phyloP scores from a whole-genome alignment of 2,797 vertebrate species.

The Acanthis flammea region DNA sequence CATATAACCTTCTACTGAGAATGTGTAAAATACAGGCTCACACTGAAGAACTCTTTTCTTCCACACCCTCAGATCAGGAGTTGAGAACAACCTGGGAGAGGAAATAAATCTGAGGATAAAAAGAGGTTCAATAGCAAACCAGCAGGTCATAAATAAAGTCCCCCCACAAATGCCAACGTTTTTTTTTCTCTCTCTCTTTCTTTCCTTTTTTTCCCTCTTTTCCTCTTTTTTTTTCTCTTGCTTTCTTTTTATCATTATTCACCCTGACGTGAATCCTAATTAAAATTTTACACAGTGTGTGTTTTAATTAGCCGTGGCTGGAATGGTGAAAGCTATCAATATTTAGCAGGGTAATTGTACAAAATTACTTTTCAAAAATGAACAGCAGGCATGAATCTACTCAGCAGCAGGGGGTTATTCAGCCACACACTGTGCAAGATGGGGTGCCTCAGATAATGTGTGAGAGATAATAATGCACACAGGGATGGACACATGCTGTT shows the following conservation, averaged over 20 bases:
- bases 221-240: neutral
- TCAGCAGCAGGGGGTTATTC: constrained; percentile 67
- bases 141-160: constrained; percentile 56
- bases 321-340: constrained; percentile 75
- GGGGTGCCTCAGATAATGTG: constrained; percentile 55
- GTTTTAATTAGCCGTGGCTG: constrained; percentile 75
- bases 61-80: neutral
- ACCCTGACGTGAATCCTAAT: constrained; percentile 74
- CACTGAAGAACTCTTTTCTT: neutral
- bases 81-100: constrained; percentile 24
- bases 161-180: neutral
- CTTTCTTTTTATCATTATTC: constrained; percentile 39
- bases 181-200: neutral
- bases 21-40: neutral
- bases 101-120: constrained; percentile 51
- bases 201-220: neutral
- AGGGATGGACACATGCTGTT: constrained; percentile 54
- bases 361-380: constrained; percentile 74
- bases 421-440: constrained; percentile 60
- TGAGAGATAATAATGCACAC: constrained; percentile 60
- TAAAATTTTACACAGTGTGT: constrained; percentile 78
- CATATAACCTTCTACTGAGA: neutral
- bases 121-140: constrained; percentile 36
- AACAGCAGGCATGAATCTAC: constrained; percentile 73
- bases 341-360: constrained; percentile 77